phyloP scores from a whole-genome alignment of 2,888 invertebrate species.

The Beris morrisii region DNA sequence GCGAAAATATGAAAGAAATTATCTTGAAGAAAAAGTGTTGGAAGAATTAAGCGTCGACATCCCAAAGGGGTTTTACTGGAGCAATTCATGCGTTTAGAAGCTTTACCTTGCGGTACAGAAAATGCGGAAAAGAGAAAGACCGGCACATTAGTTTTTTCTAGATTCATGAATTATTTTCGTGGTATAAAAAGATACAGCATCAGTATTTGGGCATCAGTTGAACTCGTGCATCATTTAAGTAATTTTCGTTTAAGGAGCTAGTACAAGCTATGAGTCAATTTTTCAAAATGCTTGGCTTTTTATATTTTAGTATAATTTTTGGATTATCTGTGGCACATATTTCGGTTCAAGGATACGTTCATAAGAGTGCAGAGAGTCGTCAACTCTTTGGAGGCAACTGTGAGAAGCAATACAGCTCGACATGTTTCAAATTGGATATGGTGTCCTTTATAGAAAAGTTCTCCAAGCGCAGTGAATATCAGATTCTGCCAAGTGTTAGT shows the following conservation, averaged over 20 bases:
- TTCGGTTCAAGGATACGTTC: constrained; percentile 13
- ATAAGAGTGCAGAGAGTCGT: constrained; percentile 21
- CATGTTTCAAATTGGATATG: constrained; percentile 78
- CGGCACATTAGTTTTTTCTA: neutral
- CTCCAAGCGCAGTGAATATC: constrained; percentile 67
- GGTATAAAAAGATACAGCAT: constrained; percentile 14
- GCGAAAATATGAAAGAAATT: constrained; percentile 3
- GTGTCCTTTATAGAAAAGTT: constrained; percentile 75
- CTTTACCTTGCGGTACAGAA: neutral
- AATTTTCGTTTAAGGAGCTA: neutral
- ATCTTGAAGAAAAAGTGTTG: neutral
- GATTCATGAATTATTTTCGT: constrained; percentile 7
- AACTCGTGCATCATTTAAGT: constrained; percentile 2
- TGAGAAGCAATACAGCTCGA: constrained; percentile 65
- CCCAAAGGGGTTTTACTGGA: constrained; percentile 5
- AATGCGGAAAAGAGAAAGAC: constrained; percentile 7
- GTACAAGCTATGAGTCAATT: neutral
- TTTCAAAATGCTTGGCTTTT: neutral
- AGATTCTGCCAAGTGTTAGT: constrained; percentile 72
- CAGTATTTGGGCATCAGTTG: constrained; percentile 6
- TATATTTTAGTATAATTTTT: neutral
- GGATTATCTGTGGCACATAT: neutral
- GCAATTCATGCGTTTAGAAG: constrained; percentile 35
- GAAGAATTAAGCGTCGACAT: neutral
- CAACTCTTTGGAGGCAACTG: constrained; percentile 59